Evolutionary conservation across 2,113 vertebrate species (phyloP), one percentile per base, ranked within the genome.

Genomic region (Ceyx cyanopectus): DNA sequence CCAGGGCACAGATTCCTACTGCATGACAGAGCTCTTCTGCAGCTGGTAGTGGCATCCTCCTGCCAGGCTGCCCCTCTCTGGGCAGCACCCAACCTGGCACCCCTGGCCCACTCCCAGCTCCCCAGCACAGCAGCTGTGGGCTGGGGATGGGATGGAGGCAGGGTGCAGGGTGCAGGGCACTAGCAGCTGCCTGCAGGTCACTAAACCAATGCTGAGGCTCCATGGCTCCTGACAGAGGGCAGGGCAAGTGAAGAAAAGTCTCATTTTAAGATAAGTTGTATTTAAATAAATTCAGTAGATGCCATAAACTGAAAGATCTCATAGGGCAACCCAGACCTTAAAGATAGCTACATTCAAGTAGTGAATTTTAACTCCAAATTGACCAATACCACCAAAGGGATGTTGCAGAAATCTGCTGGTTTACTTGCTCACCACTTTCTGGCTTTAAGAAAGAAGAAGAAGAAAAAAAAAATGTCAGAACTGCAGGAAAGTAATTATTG

Each of bases 1-100:
- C 73, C 83, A 69, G 93, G 95, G 90, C 94, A 96, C 87, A 93
- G 97, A 96, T 95, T 95, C 95, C 92, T 94, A 74, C 43, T 48
- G 81, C 77, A 91, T 95, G 66, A 92, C 89, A 23, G 63, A 91
- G 67, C 74, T 29, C 53, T 82, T 77, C 91, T 89, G n/a, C 19
- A 67, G 66, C 63, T 73, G 87, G 88, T 90, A 95, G 81, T 4
- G 4, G 45, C 7, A 0, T 86, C 81, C 85, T 92, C 43, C 30
- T 4, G 2, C 22, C 26, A 3, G 45, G 37, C 60, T 86, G 56
- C 32, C 58, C 54, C 67, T 80, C 65, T 53, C 45, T 61, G 75
- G 11, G 48, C 67, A 22, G n/a, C 32, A 67, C 51, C 56, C 60
- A 91, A 14, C 26, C 40, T 8, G 4, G 32, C 41, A 57, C 43